Percentiles rank a stretch among this genome's conserved stretches.
Evolutionary conservation across 2,797 vertebrate genomes (phyloP).

Genomic region (Mus caroli): DNA sequence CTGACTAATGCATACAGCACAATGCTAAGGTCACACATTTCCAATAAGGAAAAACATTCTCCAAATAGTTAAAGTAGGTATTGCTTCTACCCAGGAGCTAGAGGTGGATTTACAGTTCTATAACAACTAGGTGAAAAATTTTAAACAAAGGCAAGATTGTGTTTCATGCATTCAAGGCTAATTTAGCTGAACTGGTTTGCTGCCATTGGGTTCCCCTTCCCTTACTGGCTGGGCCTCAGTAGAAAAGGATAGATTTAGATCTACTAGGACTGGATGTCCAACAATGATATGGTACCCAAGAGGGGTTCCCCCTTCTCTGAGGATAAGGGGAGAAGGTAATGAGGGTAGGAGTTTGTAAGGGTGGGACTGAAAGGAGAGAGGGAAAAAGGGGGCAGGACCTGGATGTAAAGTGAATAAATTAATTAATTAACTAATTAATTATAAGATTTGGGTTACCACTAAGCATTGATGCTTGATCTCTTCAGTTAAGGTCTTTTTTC

Average conservation of each 20-base stretch:
- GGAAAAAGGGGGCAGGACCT: no score
- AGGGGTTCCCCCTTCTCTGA: background rate
- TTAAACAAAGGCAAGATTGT: slow-evolving; percentile 28
- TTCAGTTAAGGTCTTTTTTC: slow-evolving; percentile 57
- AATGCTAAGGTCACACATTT: slow-evolving; percentile 28
- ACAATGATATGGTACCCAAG: background rate
- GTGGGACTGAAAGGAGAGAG: no score
- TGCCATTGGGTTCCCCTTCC: background rate
- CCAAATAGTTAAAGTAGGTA: slow-evolving; percentile 3
- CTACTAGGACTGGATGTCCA: background rate
- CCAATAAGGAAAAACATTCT: background rate
- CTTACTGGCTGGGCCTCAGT: background rate
- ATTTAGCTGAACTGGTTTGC: background rate
- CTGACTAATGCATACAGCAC: background rate
- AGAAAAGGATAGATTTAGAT: background rate
- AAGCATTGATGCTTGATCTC: slow-evolving; percentile 32
- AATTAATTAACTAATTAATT: background rate
- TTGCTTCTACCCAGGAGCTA: background rate
- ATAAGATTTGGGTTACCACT: slow-evolving; percentile 41
- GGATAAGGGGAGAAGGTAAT: background rate
- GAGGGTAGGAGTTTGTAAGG: background rate
- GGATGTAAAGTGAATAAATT: background rate
- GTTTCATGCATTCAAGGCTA: slow-evolving; percentile 23
- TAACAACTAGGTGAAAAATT: slow-evolving; percentile 46
- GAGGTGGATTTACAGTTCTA: background rate